Evolutionary conservation across 1,140 invertebrate species (phyloP).

Genomic region (Thrips palmi): DNA sequence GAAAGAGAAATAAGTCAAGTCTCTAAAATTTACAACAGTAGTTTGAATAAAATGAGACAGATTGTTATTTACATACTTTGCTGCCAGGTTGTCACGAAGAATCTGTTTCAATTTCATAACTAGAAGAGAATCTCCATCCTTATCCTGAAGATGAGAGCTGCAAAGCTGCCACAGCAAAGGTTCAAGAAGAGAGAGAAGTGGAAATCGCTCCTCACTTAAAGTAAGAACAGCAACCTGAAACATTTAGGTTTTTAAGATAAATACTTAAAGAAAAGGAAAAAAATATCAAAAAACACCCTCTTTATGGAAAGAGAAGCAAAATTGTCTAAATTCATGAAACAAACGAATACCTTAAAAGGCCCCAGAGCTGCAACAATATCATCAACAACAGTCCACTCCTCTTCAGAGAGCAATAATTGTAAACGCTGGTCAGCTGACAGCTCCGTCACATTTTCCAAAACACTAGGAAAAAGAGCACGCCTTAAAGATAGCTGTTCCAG

Average conservation of each 20-base stretch:
- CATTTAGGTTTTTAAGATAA: too few relatives aligned
- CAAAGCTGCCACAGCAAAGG: slow-evolving; percentile 31
- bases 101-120: slow-evolving; percentile 24
- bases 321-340: background rate
- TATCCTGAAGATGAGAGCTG: slow-evolving; percentile 28
- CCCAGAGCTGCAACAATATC: slow-evolving; percentile 29
- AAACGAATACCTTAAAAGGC: slow-evolving; percentile 29
- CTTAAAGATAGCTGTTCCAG: slow-evolving; percentile 26
- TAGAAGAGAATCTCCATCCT: slow-evolving; percentile 24
- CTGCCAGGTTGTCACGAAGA: slow-evolving; percentile 25
- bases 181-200: slow-evolving; percentile 30
- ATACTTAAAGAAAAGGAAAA: background rate
- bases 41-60: background rate
- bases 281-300: background rate
- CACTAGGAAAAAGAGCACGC: slow-evolving; percentile 21
- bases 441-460: slow-evolving; percentile 22
- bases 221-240: slow-evolving; percentile 30
- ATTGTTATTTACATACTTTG: slow-evolving; percentile 17
- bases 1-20: slow-evolving; percentile 5
- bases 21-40: background rate
- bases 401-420: slow-evolving; percentile 20
- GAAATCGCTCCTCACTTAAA: slow-evolving; percentile 31
- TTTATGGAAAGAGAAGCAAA: background rate
- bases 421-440: slow-evolving; percentile 19
- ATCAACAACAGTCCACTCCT: slow-evolving; percentile 29